A percentile compares a stretch with the other conserved stretches of the same genome.
These are phyloP conservation scores for Gulo gulo DNA, from an alignment of 2,113 vertebrate species.

Conservation along the genomic window DNA sequence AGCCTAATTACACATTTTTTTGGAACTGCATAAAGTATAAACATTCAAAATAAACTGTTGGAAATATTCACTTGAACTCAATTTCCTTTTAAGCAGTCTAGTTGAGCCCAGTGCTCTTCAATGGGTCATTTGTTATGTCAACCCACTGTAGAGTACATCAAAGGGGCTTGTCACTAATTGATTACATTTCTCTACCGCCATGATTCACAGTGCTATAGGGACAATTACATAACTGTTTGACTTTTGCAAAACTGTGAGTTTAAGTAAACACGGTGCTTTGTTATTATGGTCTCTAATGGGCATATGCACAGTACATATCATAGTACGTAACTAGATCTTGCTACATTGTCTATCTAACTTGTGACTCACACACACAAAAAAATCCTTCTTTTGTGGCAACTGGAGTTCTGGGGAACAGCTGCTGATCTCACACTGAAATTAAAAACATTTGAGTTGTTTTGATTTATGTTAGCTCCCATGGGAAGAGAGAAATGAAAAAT, in stretches of 20 bases:
- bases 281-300: slow-evolving; percentile 75
- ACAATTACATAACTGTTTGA: slow-evolving; percentile 82
- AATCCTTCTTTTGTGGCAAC: slow-evolving; percentile 74
- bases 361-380: slow-evolving; percentile 78
- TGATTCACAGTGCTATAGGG: slow-evolving; percentile 76
- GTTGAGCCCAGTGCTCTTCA: slow-evolving; percentile 33
- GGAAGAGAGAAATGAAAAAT: slow-evolving; percentile 84
- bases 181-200: slow-evolving; percentile 65
- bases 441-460: slow-evolving; percentile 83
- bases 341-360: slow-evolving; percentile 80
- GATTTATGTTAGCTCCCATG: slow-evolving; percentile 85
- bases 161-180: slow-evolving; percentile 69
- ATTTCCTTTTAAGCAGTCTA: slow-evolving; percentile 62
- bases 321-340: slow-evolving; percentile 81
- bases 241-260: slow-evolving; percentile 77
- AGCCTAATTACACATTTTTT: slow-evolving; percentile 67
- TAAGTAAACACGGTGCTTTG: slow-evolving; percentile 81
- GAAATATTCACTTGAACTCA: slow-evolving; percentile 69
- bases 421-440: slow-evolving; percentile 83
- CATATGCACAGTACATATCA: slow-evolving; percentile 75
- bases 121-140: slow-evolving; percentile 57
- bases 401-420: slow-evolving; percentile 87
- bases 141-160: slow-evolving; percentile 48
- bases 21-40: slow-evolving; percentile 65
- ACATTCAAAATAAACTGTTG: slow-evolving; percentile 75